Base-by-base conservation (phyloP, 2,113 vertebrate species). In the Boleophthalmus pectinirostris region DNA sequence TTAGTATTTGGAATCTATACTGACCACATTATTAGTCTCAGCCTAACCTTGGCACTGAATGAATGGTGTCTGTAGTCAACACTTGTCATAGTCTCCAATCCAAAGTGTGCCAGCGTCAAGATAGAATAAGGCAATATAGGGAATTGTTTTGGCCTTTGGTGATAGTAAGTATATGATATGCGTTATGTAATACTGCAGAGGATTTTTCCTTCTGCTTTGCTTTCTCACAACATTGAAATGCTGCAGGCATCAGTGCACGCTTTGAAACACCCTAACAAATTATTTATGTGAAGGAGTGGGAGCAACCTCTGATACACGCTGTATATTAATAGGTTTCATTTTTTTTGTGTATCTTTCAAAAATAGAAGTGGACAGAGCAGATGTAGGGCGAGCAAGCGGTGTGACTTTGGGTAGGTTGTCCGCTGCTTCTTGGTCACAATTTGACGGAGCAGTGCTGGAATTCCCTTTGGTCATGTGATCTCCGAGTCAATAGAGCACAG, bases 161-260 rank as follows among this genome's bases (percentile, higher is more conserved):
- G 43, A 79, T 88, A 80, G 67, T 85, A 12, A 24, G 69, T 86
- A 87, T 78, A 68, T 61, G 72, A 79, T 81, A 77, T 21, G 70
- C 83, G 78, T 92, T 93, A 93, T 91, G 90, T 85, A 93, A 93
- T 82, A 92, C 89, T 92, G 92, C 92, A 91, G 93, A 90, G 78
- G 68, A 73, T 78, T 74, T 75, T 24, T 24, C 46, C 58, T 23
- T 11, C 72, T 77, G 76, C 76, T 80, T 76, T 85, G 73, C 73
- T 84, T 86, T 85, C 80, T 82, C 70, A 68, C 79, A 86, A 75
- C 73, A 79, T 83, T 82, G 73, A 79, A 75, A 82, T 83, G 83
- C 86, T 85, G 73, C 73, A 45, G 64, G 82, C 82, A 66, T 73
- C 82, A 66, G 70, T 51, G 35, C 60, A 6, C 73, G 60, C 61